Evolutionary conservation across 2,888 invertebrate genomes (phyloP).

Genomic region (Aquatica leii): DNA sequence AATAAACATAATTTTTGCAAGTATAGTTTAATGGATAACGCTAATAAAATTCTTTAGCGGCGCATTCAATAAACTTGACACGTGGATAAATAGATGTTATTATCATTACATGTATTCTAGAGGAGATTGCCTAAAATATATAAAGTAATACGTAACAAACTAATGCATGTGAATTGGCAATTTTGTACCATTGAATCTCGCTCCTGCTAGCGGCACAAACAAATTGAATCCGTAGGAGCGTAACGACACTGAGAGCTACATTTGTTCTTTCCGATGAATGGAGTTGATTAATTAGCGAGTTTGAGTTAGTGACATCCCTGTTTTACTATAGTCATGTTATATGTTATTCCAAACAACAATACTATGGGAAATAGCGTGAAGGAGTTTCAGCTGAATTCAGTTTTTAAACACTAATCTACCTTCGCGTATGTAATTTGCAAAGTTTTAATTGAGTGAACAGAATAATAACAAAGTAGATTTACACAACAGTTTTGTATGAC

Average conservation of each 20-base stretch:
- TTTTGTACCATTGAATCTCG: constrained; percentile 48
- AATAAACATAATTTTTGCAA: neutral
- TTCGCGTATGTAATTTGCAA: constrained; percentile 22
- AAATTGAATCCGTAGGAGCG: constrained; percentile 51
- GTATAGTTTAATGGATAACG: neutral
- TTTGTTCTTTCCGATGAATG: constrained; percentile 53
- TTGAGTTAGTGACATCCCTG: constrained; percentile 46
- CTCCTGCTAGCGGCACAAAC: constrained; percentile 48
- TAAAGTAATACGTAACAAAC: constrained; percentile 35
- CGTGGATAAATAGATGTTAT: constrained; percentile 31
- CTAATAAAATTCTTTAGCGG: constrained; percentile 24
- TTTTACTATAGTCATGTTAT: constrained; percentile 48
- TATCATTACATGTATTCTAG: constrained; percentile 20
- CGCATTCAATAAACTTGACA: constrained; percentile 30
- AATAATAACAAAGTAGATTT: constrained; percentile 18
- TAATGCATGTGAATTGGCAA: constrained; percentile 44
- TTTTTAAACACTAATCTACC: constrained; percentile 19
- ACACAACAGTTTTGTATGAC: too few relatives aligned
- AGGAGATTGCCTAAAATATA: constrained; percentile 24
- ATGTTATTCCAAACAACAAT: constrained; percentile 47
- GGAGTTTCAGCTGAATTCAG: constrained; percentile 19
- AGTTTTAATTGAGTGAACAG: constrained; percentile 29
- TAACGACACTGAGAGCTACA: constrained; percentile 49
- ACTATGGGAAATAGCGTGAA: constrained; percentile 26
- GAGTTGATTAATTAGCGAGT: constrained; percentile 52